Evolutionary conservation across 2,888 invertebrate species (phyloP), one percentile per base, ranked within the genome.

Genomic region (Xestobium rufovillosum): DNA sequence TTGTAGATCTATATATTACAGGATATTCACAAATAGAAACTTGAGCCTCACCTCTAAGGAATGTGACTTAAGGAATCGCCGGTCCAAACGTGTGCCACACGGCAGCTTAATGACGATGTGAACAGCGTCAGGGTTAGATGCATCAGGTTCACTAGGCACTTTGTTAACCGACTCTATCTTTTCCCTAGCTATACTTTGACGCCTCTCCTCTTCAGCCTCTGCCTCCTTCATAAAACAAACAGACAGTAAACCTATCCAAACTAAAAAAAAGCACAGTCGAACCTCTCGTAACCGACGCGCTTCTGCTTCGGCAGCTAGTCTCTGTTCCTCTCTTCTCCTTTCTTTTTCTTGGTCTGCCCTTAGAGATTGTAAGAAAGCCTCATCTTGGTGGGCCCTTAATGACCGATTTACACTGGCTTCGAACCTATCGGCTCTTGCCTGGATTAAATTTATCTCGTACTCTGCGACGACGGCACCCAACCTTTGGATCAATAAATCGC

Each of bases 331-430:
- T 23, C 78, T 73, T 31, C 70, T 70, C 1, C 86, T 73, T 62
- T 95, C 95, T 67, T 96, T 96, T 64, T 94, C 92, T 63, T 94
- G 92, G 66, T 97, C 96, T 0, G 90, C 91, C 26, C 80, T 74
- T 26, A 96, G 68, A 3, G 94, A 94, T 63, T 87, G 87, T 60
- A 84, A 76, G 60, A 94, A 97, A 1, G 95, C 96, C 60, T 85
- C 85, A 65, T 97, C 96, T 61, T 97, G 96, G 47, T 94, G 82
- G 34, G 83, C 82, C 17, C 96, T 75, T 32, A 96, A 68, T 0
- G 86, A 83, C 50, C 90, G 87, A 40, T 86, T 91, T 47, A 90
- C 74, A 55, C 80, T 87, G 12, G 88, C 75, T 58, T 89, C 88
- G 51, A 87, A 76, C 83, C 86, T 76, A 51, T 94, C 92, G 41